Conservation (phyloP, 2,797 vertebrate genomes). For the Characodon lateralis region DNA sequence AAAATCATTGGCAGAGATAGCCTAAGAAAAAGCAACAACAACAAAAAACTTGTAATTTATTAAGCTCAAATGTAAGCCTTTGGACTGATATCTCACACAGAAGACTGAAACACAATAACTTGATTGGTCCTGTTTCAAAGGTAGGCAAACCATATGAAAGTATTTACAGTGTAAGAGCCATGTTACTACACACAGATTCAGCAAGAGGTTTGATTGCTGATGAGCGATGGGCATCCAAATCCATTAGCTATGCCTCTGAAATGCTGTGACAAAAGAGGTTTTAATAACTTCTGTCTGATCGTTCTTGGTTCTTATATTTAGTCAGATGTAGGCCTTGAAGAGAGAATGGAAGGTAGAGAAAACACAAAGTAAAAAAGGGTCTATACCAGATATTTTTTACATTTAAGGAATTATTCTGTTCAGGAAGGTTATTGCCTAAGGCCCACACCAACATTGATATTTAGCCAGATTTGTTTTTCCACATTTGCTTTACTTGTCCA, state of each 20-base stretch:
- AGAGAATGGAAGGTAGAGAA: background rate
- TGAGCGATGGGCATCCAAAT: constrained; percentile 56
- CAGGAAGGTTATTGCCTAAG: too few species aligned
- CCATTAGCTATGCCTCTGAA: constrained; percentile 42
- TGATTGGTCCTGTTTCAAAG: constrained; percentile 61
- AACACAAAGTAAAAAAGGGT: constrained; percentile 9
- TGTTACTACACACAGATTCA: constrained; percentile 54
- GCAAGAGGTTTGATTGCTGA: constrained; percentile 26
- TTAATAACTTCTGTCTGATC: constrained; percentile 44
- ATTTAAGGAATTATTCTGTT: background rate
- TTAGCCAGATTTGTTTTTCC: background rate
- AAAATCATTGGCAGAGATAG: constrained; percentile 18
- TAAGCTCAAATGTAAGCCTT: background rate
- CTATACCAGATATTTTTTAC: background rate
- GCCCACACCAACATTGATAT: too few species aligned
- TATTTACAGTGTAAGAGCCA: constrained; percentile 52
- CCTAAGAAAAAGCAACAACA: constrained; percentile 1
- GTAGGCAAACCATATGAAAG: constrained; percentile 55
- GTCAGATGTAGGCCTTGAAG: constrained; percentile 40
- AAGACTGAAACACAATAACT: constrained; percentile 10
- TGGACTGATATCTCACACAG: background rate
- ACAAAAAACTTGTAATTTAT: background rate
- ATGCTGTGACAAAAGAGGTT: constrained; percentile 31
- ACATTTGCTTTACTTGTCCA: background rate
- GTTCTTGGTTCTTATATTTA: constrained; percentile 42